Percentiles rank a stretch among this genome's conserved stretches.
These are phyloP conservation scores for Entomobrya multifasciata DNA, from an alignment of 2,888 invertebrate species.

Conservation along the genomic window DNA sequence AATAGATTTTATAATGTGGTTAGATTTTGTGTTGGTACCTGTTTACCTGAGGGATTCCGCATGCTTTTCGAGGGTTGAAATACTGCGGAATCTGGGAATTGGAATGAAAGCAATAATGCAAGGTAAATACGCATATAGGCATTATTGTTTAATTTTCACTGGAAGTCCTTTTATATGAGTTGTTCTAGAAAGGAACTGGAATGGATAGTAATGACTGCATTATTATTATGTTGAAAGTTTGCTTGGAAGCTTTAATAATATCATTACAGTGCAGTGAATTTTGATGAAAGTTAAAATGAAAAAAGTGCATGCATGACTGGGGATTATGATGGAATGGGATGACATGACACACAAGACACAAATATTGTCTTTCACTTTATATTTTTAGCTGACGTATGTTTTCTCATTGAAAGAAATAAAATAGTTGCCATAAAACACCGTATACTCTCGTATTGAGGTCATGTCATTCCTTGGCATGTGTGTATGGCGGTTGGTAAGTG, in stretches of 20 bases:
- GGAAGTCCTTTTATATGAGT: neutral
- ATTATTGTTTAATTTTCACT: neutral
- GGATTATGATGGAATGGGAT: neutral
- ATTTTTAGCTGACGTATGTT: neutral
- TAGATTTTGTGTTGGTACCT: neutral
- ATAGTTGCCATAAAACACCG: neutral
- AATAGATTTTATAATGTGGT: neutral
- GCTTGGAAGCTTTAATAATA: neutral
- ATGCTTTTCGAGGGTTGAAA: neutral
- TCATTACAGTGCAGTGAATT: neutral
- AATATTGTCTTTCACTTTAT: neutral
- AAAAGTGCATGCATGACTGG: neutral
- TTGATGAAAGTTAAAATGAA: no score
- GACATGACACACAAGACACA: neutral
- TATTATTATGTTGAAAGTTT: no score
- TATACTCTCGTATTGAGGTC: constrained; percentile 4
- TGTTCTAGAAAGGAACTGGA: neutral
- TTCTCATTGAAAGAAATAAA: neutral
- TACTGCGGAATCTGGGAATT: neutral
- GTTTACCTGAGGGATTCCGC: constrained; percentile 13
- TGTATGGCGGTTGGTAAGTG: neutral
- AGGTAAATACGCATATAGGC: neutral
- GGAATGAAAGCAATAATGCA: no score
- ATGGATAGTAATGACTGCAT: neutral
- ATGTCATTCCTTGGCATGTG: neutral